phyloP scores from a whole-genome alignment of 1,140 invertebrate genomes.

The Macrotrachela quadricornifera region DNA sequence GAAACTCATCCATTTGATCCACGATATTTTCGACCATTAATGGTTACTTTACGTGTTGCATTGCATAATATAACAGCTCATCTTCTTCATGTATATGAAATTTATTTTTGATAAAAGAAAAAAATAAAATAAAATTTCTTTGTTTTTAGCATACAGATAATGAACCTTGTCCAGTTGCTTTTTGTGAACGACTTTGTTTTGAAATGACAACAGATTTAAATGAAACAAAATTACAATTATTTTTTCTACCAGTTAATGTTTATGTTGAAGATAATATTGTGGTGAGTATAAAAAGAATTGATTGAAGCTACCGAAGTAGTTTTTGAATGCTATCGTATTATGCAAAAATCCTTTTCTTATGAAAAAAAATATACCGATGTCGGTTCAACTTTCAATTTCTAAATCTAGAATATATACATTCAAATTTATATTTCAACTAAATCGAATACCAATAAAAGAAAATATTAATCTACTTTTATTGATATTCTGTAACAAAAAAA shows the following conservation, averaged over 20 bases:
- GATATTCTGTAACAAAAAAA: no score
- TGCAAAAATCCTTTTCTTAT: no score
- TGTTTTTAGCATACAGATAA: constrained; percentile 12
- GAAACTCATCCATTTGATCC: constrained; percentile 38
- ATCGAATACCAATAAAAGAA: no score
- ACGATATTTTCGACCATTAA: constrained; percentile 58
- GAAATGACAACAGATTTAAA: constrained; percentile 81
- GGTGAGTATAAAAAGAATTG: no score
- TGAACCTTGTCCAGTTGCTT: constrained; percentile 55
- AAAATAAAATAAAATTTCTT: constrained; percentile 19
- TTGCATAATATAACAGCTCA: constrained; percentile 85
- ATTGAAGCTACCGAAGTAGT: no score
- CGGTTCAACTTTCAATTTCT: no score
- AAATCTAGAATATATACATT: no score
- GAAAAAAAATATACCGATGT: no score
- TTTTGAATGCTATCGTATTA: no score
- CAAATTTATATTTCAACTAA: no score
- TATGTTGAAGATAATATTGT: constrained; percentile 20
- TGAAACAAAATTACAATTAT: constrained; percentile 68
- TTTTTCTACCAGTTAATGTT: constrained; percentile 57
- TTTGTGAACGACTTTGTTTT: constrained; percentile 72
- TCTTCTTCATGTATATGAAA: constrained; percentile 14
- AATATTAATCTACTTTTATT: no score
- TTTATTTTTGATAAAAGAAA: background rate
- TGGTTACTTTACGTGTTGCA: constrained; percentile 74